Conservation (phyloP, 1,140 invertebrate species). For the Eumeta japonica region DNA sequence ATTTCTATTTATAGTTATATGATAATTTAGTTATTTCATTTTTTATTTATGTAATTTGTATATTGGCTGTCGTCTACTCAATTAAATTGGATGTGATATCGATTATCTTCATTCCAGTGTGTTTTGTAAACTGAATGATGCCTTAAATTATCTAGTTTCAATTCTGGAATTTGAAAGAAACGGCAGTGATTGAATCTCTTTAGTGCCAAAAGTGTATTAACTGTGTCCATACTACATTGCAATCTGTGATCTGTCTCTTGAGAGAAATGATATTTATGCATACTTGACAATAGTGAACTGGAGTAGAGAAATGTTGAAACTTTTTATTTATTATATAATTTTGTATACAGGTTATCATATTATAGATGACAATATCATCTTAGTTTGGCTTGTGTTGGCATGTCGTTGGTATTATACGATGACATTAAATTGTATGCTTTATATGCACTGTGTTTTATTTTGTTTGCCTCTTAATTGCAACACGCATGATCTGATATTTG, state of each 20-base stretch:
- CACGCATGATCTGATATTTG: conserved; percentile 30
- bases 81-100: conserved; percentile 53
- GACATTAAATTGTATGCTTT: conserved; percentile 55
- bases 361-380: conserved; percentile 27
- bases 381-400: conserved; percentile 49
- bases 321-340: conserved; percentile 46
- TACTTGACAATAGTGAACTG: conserved; percentile 29
- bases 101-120: conserved; percentile 42
- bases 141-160: conserved; percentile 20
- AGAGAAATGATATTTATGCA: conserved; percentile 26
- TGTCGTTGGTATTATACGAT: conserved; percentile 41
- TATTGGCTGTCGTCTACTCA: conserved; percentile 45
- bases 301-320: conserved; percentile 40
- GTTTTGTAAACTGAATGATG: conserved; percentile 26
- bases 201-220: conserved; percentile 48
- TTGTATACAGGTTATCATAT: conserved; percentile 46
- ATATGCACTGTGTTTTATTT: conserved; percentile 33
- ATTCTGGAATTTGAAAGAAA: conserved; percentile 21
- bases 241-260: conserved; percentile 41
- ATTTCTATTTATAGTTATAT: conserved; percentile 33
- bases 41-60: conserved; percentile 47
- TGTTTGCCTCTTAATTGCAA: conserved; percentile 43
- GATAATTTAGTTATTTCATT: conserved; percentile 49
- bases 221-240: conserved; percentile 24
- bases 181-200: conserved; percentile 26